Evolutionary conservation across 2,888 invertebrate genomes (phyloP).

Genomic region (Sesia apiformis): DNA sequence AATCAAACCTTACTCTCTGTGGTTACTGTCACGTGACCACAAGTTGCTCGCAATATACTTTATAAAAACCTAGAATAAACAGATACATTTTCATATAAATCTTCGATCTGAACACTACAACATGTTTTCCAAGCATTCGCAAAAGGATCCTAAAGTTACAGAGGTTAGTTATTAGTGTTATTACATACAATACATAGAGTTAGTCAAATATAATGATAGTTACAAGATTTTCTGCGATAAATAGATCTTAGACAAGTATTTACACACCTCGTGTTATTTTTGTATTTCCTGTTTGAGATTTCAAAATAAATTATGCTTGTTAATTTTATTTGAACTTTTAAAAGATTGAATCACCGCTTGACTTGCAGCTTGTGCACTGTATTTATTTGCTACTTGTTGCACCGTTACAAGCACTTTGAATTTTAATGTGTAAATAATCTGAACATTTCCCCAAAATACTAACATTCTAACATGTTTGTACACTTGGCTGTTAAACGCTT

Average conservation of each 20-base stretch:
- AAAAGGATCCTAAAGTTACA: conserved; percentile 49
- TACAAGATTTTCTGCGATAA: too few relatives aligned
- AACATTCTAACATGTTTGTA: conserved; percentile 47
- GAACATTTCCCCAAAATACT: conserved; percentile 70
- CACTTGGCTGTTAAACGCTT: conserved; percentile 31
- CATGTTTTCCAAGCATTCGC: conserved; percentile 69
- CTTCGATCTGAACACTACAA: conserved; percentile 43
- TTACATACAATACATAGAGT: too few relatives aligned
- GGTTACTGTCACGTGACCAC: conserved; percentile 25
- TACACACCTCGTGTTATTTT: too few relatives aligned
- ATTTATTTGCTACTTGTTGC: conserved; percentile 36
- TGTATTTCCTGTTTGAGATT: too few relatives aligned
- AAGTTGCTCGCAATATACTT: conserved; percentile 3
- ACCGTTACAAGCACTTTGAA: conserved; percentile 32
- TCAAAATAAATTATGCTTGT: not conserved
- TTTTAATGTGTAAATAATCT: conserved; percentile 25
- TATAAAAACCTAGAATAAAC: conserved; percentile 33
- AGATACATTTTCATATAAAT: conserved; percentile 43
- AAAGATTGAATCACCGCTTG: conserved; percentile 28
- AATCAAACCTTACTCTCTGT: conserved; percentile 12
- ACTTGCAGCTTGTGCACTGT: conserved; percentile 49
- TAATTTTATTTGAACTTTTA: not conserved
- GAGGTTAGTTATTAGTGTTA: conserved; percentile 46
- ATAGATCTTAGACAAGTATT: too few relatives aligned
- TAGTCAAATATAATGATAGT: too few relatives aligned